Percentiles rank a stretch among this genome's conserved stretches.
These are phyloP conservation scores for Typhlomys cinereus DNA, from an alignment of 2,113 vertebrate species.

Conservation along the genomic window DNA sequence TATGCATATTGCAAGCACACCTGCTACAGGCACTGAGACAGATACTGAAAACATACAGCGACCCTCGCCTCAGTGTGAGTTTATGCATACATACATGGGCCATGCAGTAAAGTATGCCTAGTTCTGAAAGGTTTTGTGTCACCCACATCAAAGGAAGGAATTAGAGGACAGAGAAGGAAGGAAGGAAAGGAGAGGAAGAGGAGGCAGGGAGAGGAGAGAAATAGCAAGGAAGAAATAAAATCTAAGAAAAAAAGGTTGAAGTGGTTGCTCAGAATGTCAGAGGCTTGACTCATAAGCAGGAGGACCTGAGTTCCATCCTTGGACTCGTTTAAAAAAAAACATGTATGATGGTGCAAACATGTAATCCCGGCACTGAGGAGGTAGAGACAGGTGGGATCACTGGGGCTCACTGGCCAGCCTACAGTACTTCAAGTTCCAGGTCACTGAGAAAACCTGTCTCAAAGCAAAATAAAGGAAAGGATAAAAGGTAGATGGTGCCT, in stretches of 20 bases:
- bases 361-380: not conserved
- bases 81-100: not conserved
- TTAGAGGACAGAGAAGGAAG: rapidly evolving
- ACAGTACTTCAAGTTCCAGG: no score
- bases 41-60: not conserved
- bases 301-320: not conserved
- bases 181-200: not conserved
- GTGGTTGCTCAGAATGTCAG: not conserved
- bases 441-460: no score
- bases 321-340: not conserved
- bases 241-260: not conserved
- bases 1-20: not conserved
- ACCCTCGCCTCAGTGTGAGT: not conserved
- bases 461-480: not conserved
- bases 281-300: not conserved
- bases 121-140: not conserved
- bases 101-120: not conserved
- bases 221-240: not conserved
- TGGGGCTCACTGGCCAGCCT: not conserved
- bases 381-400: not conserved
- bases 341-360: not conserved
- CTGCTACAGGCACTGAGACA: not conserved
- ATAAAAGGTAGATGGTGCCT: no score
- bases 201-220: not conserved
- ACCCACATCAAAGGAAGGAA: not conserved